Evolutionary conservation across 2,113 vertebrate species (phyloP).

Genomic region (Heterocephalus glaber): DNA sequence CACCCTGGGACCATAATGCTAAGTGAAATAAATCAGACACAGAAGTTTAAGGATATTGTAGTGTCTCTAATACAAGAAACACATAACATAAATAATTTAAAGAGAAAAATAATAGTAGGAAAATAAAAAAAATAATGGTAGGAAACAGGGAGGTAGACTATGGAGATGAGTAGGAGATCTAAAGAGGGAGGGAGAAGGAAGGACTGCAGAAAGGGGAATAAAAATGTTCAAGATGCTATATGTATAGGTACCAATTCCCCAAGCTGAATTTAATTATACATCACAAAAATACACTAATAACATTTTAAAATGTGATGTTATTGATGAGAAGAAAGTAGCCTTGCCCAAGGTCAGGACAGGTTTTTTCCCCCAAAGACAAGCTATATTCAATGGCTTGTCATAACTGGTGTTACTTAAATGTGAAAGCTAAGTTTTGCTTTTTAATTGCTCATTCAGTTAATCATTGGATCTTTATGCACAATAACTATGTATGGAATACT

Average conservation of each 20-base stretch:
- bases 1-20: no score
- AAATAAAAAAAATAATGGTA: no score
- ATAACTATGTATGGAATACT: neutral
- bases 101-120: no score
- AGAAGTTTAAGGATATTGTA: no score
- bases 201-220: neutral
- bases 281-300: neutral
- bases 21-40: no score
- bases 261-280: neutral
- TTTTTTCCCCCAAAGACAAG: neutral
- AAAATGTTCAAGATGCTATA: neutral
- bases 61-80: no score
- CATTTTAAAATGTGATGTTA: neutral
- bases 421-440: conserved; percentile 5
- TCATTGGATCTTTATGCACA: neutral
- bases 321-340: neutral
- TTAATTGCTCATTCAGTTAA: neutral
- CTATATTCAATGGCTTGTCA: neutral
- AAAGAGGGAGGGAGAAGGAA: no score
- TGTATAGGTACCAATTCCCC: neutral
- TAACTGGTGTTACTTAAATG: neutral
- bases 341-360: neutral
- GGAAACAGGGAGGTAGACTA: no score
- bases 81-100: no score
- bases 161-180: no score